phyloP scores from a whole-genome alignment of 2,888 invertebrate genomes.

The Gari tellinella region DNA sequence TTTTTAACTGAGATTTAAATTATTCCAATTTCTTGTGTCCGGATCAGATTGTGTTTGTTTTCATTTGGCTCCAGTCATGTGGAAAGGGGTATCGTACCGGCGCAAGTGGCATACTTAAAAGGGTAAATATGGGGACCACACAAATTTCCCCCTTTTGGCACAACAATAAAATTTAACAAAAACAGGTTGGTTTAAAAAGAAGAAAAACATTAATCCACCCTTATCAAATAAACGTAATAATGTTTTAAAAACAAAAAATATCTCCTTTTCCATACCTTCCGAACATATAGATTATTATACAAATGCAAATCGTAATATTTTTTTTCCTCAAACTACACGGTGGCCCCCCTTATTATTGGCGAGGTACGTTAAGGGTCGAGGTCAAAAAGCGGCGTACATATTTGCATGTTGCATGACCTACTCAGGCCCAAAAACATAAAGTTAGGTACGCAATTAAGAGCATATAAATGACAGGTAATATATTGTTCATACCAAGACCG shows the following conservation, averaged over 20 bases:
- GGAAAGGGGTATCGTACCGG: not conserved
- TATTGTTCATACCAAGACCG: not conserved
- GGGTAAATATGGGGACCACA: slow-evolving; percentile 17
- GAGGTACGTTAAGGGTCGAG: slow-evolving; percentile 59
- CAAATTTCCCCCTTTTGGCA: not conserved
- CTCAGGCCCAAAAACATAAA: too few species aligned
- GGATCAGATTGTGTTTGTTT: slow-evolving; percentile 5
- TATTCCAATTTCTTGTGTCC: not conserved
- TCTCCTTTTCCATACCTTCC: not conserved
- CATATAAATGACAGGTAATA: not conserved
- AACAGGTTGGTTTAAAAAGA: too few species aligned
- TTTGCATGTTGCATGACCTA: too few species aligned
- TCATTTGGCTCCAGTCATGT: slow-evolving; percentile 12
- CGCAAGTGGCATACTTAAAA: slow-evolving; percentile 4
- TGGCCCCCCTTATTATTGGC: slow-evolving; percentile 15
- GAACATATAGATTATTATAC: not conserved
- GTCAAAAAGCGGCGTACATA: slow-evolving; percentile 20
- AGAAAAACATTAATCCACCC: too few species aligned
- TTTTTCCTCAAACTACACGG: not conserved
- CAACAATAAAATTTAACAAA: too few species aligned
- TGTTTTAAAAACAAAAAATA: not conserved
- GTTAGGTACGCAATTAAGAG: too few species aligned
- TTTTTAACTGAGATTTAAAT: not conserved
- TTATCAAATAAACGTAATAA: not conserved
- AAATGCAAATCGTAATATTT: not conserved